A percentile compares a stretch with the other conserved stretches of the same genome.
These are phyloP conservation scores for Parapristionchus giblindavisi DNA, from an alignment of 2,888 invertebrate genomes.

Conservation along the genomic window DNA sequence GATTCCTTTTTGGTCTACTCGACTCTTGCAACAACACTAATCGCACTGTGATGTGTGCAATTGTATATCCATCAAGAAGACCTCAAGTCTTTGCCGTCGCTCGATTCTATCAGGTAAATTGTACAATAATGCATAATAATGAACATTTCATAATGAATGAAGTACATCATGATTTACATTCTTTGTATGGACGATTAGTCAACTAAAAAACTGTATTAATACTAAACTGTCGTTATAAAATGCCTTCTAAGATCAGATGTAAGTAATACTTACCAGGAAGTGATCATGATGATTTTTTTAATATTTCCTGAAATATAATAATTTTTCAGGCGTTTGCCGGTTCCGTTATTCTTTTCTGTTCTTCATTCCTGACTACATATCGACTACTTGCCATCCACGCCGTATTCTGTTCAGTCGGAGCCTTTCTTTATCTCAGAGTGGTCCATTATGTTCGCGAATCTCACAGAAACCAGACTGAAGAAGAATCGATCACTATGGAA, in stretches of 20 bases:
- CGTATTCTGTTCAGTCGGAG: constrained; percentile 1
- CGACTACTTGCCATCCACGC: background rate
- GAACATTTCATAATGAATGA: background rate
- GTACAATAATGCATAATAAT: background rate
- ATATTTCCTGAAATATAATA: background rate
- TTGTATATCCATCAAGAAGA: constrained; percentile 49
- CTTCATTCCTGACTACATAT: constrained; percentile 12
- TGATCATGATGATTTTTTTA: background rate
- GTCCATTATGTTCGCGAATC: too few relatives aligned
- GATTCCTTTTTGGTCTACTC: constrained; percentile 52
- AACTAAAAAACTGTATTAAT: too few relatives aligned
- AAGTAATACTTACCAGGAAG: too few relatives aligned
- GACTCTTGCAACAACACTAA: constrained; percentile 55
- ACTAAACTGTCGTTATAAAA: too few relatives aligned
- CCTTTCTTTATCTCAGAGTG: background rate
- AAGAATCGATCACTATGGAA: too few relatives aligned
- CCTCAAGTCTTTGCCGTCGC: constrained; percentile 53
- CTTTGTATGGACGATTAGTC: background rate
- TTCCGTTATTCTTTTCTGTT: constrained; percentile 10
- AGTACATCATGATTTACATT: background rate
- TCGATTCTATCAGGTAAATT: constrained; percentile 50
- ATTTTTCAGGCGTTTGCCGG: constrained; percentile 23
- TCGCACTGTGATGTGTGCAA: constrained; percentile 52
- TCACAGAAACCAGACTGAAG: too few relatives aligned
- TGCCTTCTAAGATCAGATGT: too few relatives aligned